Base-by-base conservation (phyloP, 1,140 invertebrate genomes). In the Calliphora vicina region DNA sequence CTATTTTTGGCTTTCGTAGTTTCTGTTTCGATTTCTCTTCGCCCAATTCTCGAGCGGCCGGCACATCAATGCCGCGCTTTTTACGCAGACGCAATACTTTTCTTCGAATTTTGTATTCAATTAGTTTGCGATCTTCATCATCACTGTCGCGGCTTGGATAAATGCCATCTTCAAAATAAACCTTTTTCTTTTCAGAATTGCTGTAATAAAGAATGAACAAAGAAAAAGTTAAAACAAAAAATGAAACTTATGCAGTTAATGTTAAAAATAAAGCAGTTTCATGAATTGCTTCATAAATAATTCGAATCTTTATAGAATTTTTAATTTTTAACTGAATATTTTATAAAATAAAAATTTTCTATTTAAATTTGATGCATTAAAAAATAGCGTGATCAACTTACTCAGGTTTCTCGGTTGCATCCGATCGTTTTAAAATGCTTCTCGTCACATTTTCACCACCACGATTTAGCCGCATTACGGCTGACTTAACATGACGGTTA, bases 141-240 rank as follows among this genome's bases (percentile, higher is more conserved):
- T 90, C 89, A 82, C 89, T 90, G 74, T 88, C 87, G 26, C 87
- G 84, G 26, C 86, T 88, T 23, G 89, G 88, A 81, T 84, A 74
- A 23, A 90, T 87, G 2, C 86, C 86, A 81, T 90, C 89, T 82
- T 88, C 88, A 15, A 90, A 90, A 27, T 86, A 86, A 1, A 90
- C 89, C 0, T 87, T 86, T 35, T 89, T 90, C 27, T 87, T 86
- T 20, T 86, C 85, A 5, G 84, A 78, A 87, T 88, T 88, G 71
- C 88, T 90, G 26, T 23, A 1, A 78, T 15, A 73, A 42, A 12
- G 43, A 82, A 12, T 42, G 17, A 8, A 13, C 5, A 25, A 25
- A 4, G 43, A 12, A 23, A 12, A n/a, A 2, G 20, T 81, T 81
- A n/a, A n/a, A n/a, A n/a, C n/a, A n/a, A n/a, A n/a, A n/a, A n/a